Conservation (phyloP, 2,888 invertebrate species). For the Perizoma flavofasciatum region DNA sequence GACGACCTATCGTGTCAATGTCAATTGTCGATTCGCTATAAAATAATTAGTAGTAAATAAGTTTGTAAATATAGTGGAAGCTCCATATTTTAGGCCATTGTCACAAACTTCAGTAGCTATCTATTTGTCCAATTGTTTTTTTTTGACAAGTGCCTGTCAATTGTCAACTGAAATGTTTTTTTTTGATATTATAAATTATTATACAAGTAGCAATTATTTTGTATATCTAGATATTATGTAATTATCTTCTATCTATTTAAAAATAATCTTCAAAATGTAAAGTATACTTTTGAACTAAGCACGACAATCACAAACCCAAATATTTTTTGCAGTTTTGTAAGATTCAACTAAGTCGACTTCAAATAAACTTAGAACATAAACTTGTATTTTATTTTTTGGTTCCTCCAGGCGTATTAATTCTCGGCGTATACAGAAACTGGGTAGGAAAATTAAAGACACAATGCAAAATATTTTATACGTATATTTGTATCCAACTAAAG, state of each 20-base stretch:
- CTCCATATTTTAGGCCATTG: too few species aligned
- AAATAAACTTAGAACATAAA: conserved; percentile 21
- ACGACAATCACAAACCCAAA: too few species aligned
- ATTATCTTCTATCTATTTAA: conserved; percentile 20
- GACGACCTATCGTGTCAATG: background rate
- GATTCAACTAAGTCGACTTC: conserved; percentile 22
- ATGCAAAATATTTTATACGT: conserved; percentile 19
- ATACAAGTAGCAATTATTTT: background rate
- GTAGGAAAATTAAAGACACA: conserved; percentile 21
- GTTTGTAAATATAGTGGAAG: background rate
- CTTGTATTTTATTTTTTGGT: background rate
- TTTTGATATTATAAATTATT: too few species aligned
- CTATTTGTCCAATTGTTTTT: background rate
- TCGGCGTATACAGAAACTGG: background rate
- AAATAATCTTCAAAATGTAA: too few species aligned
- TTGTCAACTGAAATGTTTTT: background rate
- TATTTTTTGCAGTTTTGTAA: conserved; percentile 12
- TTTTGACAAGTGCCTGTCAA: background rate
- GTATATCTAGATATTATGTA: conserved; percentile 30
- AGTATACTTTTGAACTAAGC: too few species aligned
- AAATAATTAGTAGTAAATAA: too few species aligned
- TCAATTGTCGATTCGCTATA: too few species aligned
- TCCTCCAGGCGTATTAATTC: too few species aligned
- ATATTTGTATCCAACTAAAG: conserved; percentile 36
- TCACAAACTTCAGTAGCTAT: background rate